Percentiles rank a stretch among this genome's conserved stretches.
phyloP scores from a whole-genome alignment of 1,140 invertebrate genomes.

The Bombus soroeensis region DNA sequence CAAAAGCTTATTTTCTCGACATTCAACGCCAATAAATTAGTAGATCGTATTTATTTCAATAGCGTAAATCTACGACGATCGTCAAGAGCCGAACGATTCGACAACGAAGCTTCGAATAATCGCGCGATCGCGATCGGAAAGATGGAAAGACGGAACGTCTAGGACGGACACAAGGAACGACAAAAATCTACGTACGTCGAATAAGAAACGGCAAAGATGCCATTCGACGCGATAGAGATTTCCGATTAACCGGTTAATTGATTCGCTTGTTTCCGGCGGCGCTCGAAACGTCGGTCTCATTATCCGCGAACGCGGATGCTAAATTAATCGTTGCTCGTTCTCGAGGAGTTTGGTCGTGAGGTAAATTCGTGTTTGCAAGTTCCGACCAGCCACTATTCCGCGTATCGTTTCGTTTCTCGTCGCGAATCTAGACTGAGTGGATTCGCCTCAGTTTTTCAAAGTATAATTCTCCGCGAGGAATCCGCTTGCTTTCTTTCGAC shows the following conservation, averaged over 20 bases:
- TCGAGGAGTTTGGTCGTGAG: background rate
- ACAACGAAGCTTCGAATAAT: background rate
- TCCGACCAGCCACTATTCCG: background rate
- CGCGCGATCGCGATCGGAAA: background rate
- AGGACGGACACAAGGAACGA: too few species aligned
- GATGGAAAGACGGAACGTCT: background rate
- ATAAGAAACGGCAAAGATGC: too few species aligned
- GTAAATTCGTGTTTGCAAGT: background rate
- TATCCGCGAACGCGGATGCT: constrained; percentile 15
- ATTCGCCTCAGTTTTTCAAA: background rate
- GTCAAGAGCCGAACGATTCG: too few species aligned
- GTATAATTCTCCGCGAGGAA: background rate
- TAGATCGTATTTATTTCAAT: background rate
- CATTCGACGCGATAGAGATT: background rate
- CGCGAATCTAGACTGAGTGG: background rate
- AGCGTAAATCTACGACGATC: too few species aligned
- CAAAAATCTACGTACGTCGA: background rate
- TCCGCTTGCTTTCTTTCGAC: background rate
- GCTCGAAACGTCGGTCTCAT: constrained; percentile 6
- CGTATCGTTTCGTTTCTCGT: constrained; percentile 11
- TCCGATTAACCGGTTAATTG: constrained; percentile 21
- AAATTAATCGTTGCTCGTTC: constrained; percentile 30
- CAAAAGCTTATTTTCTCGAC: background rate
- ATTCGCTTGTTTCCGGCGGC: background rate
- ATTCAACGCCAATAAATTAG: background rate